Evolutionary conservation across 2,888 invertebrate genomes (phyloP), one percentile per base, ranked within the genome.

Genomic region (Nezara viridula): DNA sequence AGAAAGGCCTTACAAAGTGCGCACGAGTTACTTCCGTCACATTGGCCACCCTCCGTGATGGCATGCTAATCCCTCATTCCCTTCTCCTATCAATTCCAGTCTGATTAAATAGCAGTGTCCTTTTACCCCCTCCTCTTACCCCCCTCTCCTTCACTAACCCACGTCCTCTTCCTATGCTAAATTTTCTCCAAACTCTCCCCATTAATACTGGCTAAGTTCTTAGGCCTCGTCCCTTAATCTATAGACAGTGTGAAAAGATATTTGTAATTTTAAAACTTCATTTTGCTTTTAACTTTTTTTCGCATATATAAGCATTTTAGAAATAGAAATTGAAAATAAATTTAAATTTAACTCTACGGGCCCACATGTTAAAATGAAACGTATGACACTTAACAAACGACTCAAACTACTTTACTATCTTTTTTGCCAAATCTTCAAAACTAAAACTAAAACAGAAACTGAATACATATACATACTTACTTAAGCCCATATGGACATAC

Each of bases 31-130:
- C 77, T 77, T 77, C 77, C 77, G 77, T 44, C 81, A 81, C 81
- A 81, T 81, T 81, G 81, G 44, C 44, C 81, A 81, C 44, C 44
- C 66, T 73, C 44, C 81, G 44, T 81, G 81, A 37, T 40, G 77
- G 77, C 77, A 77, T 77, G 77, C 77, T 40, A 77, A 81, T 44
- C 81, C 81, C n/a, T 47, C 81, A 40, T 47, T 44, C 81, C 81
- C 14, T n/a, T 40, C 81, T 44, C n/a, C 81, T 40, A 81, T 81
- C 81, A 81, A 81, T 81, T 81, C 44, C 44, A 81, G n/a, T 47
- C 81, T 40, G 44, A 81, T 81, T 81, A 81, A 81, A 81, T 81
- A 81, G 44, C 44, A 47, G 81, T 47, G 81, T 81, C 44, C 81
- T 81, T 81, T 81, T 77, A 40, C 60, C 14, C 60, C 60, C 60